Percentiles rank a stretch among this genome's conserved stretches.
Evolutionary conservation across 2,797 vertebrate genomes (phyloP).

Genomic region (Typhlichthys eigenmanni): DNA sequence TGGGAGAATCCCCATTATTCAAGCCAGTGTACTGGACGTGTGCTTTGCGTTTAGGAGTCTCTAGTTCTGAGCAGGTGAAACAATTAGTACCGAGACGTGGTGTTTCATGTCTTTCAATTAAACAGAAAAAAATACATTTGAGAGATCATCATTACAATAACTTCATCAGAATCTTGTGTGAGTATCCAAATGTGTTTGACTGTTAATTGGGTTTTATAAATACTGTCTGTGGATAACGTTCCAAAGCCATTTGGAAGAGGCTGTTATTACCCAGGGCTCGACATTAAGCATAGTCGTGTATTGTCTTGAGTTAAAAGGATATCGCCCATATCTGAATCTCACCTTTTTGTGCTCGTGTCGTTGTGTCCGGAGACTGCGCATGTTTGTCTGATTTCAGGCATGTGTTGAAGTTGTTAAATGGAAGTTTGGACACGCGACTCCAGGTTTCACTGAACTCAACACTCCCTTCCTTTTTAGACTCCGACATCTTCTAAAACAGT

Average conservation of each 20-base stretch:
- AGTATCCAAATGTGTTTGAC: no score
- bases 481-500: slow-evolving; percentile 41
- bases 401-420: slow-evolving; percentile 29
- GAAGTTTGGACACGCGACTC: slow-evolving; percentile 33
- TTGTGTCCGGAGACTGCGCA: slow-evolving; percentile 26
- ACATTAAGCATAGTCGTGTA: no score
- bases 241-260: no score
- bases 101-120: background rate
- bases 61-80: slow-evolving; percentile 51
- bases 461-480: slow-evolving; percentile 19
- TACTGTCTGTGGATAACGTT: no score
- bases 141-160: background rate
- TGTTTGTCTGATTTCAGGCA: slow-evolving; percentile 11
- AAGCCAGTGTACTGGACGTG: slow-evolving; percentile 38
- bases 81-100: background rate
- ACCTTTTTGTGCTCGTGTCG: slow-evolving; percentile 37
- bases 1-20: slow-evolving; percentile 78
- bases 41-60: slow-evolving; percentile 65
- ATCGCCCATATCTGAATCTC: slow-evolving; percentile 1
- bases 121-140: background rate
- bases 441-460: slow-evolving; percentile 38
- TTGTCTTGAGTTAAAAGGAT: no score
- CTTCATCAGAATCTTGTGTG: no score
- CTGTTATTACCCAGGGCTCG: no score
- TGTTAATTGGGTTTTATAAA: no score